A percentile compares a stretch with the other conserved stretches of the same genome.
Evolutionary conservation across 92 coral and sea anemone species (phyloP).

Genomic region (Zoanthus solanderi): DNA sequence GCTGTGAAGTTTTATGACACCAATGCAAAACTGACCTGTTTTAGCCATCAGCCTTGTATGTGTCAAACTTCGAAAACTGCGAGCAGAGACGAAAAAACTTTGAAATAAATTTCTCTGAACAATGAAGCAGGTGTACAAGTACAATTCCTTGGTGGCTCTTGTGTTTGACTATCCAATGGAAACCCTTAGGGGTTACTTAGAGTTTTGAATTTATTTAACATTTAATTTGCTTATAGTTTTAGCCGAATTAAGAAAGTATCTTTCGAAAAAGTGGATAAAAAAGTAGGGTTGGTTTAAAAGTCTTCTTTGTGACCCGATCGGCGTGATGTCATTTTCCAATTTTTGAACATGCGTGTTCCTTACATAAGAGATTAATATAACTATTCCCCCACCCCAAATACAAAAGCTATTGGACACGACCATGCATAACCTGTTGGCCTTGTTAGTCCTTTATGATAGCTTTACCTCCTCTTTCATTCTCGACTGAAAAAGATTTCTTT

Average conservation of each 20-base stretch:
- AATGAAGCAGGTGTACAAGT: conserved; percentile 22
- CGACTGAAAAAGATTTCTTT: background rate
- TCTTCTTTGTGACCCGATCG: background rate
- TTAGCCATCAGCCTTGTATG: background rate
- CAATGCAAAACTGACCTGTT: conserved; percentile 11
- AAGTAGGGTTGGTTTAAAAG: background rate
- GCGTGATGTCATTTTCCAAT: conserved; percentile 36
- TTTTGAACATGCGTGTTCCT: background rate
- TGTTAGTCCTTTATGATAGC: background rate
- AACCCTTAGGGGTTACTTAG: background rate
- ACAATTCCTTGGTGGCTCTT: conserved; percentile 1
- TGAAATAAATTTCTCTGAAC: background rate
- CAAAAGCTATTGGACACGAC: background rate
- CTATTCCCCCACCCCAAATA: background rate
- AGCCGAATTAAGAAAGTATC: background rate
- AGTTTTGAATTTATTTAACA: background rate
- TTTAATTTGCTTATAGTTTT: background rate
- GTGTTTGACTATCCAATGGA: conserved; percentile 8
- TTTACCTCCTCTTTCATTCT: background rate
- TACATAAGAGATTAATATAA: conserved; percentile 24
- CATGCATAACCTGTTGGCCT: background rate
- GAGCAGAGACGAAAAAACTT: background rate
- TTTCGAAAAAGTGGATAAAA: background rate
- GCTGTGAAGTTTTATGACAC: too few relatives aligned
- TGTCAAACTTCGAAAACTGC: background rate